Evolutionary conservation across 2,888 invertebrate genomes (phyloP), one percentile per base, ranked within the genome.

Genomic region (Scaptomyza parva): DNA sequence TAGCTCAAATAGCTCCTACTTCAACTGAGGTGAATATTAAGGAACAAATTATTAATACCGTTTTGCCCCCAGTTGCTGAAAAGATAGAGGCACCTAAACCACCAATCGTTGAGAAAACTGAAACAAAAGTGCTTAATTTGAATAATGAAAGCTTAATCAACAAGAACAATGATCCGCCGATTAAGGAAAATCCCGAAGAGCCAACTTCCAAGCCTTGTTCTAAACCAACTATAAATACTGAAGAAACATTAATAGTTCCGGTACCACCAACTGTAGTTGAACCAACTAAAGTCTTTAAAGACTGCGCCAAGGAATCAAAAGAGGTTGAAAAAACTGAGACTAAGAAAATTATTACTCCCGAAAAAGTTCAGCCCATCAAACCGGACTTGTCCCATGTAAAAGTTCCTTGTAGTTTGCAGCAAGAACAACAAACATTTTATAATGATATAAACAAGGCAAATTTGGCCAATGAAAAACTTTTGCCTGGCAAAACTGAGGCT

Each of bases 31-130:
- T n/a, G n/a, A 35, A 22, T 18, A 12, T 33, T 5, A 45, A 20
- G 30, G 54, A 66, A 30, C 47, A 40, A 12, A 41, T 17, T 1
- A 17, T n/a, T 0, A 20, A 1, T 12, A 54, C 44, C 2, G 17
- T 18, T 0, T 3, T 5, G 11, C 14, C 1, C 1, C 20, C 5
- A 1, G 7, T n/a, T 1, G 9, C 40, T 4, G 54, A 76, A 37
- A 57, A 37, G 2, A 5, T 37, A 11, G 62, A 58, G 0, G 2
- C 54, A 28, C 41, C 22, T 59, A 12, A n/a, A 20, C 68, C 62
- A 20, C 68, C 62, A 28, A 12, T 57, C n/a, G 22, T 57, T n/a
- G 57, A 67, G 22, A 47, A 39, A 54, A 9, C 28, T n/a, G 72
- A 76, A 12, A 28, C 45, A 26, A 58, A 40, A 17, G 14, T 18